Evolutionary conservation across 2,888 invertebrate species (phyloP), one percentile per base, ranked within the genome.

Genomic region (Hyppa rectilinea): DNA sequence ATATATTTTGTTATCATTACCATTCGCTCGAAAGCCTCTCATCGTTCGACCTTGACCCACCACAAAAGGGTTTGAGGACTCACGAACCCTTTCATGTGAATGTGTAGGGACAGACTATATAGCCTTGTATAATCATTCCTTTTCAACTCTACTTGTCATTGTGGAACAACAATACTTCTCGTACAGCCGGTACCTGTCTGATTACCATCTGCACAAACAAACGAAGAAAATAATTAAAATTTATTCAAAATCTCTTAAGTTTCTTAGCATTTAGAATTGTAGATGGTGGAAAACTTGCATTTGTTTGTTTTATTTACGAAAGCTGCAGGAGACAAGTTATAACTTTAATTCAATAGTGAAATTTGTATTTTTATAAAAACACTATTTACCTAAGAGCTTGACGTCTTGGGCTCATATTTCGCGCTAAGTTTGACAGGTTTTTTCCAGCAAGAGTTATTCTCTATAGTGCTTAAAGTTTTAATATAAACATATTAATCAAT

Each of bases 191-290:
- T 53, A 53, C 45, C 23, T 66, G 10, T 20, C 12, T 14, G 40
- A 62, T 56, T 45, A 55, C 5, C 56, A 69, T 75, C 31, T 58
- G 23, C 58, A 47, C 58, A 69, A 71, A 60, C 45, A 66, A 47
- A 26, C 23, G 23, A 36, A 52, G 23, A 49, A 68, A 31, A 52
- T 43, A 29, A 59, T 52, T 36, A 52, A 59, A 4, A 58, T 50
- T 58, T 68, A 64, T 68, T 75, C 47, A 74, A 43, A 26, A 47
- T 53, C 29, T 29, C 10, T 56, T 29, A 55, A 67, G 52, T 49
- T 58, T 50, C n/a, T 55, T n/a, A 26, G 31, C 36, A 40, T 60
- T 78, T 80, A 45, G 58, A 72, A 66, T 80, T 80, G 50, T 43
- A 62, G 26, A 74, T 56, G 20, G 26, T 6, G 43, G 14, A n/a